Base-by-base conservation (phyloP, 2,113 vertebrate genomes). In the Eudorcas thomsonii region DNA sequence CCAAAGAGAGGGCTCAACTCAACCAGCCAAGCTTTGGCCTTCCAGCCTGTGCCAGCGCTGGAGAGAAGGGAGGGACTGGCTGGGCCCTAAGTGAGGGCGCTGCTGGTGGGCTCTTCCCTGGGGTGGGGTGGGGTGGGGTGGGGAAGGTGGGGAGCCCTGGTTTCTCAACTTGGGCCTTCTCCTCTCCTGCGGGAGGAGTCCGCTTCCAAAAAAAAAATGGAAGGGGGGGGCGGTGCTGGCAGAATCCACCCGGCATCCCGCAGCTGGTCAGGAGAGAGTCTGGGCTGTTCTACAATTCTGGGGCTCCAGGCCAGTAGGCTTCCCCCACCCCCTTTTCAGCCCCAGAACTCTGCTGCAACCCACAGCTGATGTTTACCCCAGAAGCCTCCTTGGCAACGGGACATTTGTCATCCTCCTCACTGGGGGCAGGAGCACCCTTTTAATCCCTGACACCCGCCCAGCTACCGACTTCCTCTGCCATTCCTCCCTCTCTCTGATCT, bases 401-500 rank as follows among this genome's bases (percentile, higher is more conserved):
- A 12, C 25, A 11, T 52, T 83, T 97, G 85, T 89, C 94, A 87
- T 50, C 50, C 88, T 91, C 64, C 64, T 96, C 55, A n/a, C 25
- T 54, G 62, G 78, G 87, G 92, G 57, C 67, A 62, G 10, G 50
- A 78, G 36, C 30, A 21, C 50, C 25, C 60, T 88, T 97, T 95
- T 78, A 12, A 97, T 94, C 33, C 59, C 54, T 71, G 48, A 45
- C 54, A 64, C 48, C 1, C 9, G 48, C 97, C 88, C 86, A 84
- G 60, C 94, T 94, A 74, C 59, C 82, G 12, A 81, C 64, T 94
- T 85, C 64, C 64, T 55, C 60, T 39, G 36, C 82, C 64, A 6
- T 33, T n/a, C 28, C 4, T 88, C 43, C n/a, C 28, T 62, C 39
- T 55, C 87, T 95, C 88, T 98, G 93, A 93, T 96, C 94, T 98